A percentile compares a stretch with the other conserved stretches of the same genome.
Conservation (phyloP, 2,113 vertebrate genomes). For the Brachypodius melanocephalos region DNA sequence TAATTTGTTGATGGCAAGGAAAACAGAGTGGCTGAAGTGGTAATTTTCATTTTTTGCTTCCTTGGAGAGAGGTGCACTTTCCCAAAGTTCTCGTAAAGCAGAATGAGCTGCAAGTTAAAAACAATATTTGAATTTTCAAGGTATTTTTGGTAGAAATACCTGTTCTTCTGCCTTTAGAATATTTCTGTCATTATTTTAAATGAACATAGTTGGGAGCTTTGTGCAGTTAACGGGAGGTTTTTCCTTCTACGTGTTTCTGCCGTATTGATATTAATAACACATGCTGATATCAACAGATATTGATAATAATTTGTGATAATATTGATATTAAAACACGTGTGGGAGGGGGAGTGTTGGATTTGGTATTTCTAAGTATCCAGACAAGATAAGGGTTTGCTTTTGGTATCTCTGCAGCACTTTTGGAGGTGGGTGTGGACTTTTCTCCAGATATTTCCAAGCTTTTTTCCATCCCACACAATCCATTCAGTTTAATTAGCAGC, state of each 20-base stretch:
- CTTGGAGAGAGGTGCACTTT: not conserved
- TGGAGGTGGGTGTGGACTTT: not conserved
- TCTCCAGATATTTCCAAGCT: not conserved
- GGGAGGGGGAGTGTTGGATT: not conserved
- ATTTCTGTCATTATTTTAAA: not conserved
- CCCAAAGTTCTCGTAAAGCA: not conserved
- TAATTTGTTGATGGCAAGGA: not conserved
- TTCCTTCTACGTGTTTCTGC: not conserved
- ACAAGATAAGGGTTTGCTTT: not conserved
- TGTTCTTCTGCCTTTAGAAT: not conserved
- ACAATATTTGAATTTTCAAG: not conserved
- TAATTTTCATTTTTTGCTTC: not conserved
- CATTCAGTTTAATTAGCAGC: not conserved
- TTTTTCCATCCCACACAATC: rapidly evolving
- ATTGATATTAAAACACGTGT: not conserved
- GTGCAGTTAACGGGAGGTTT: not conserved
- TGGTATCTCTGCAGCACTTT: not conserved
- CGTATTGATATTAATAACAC: no score
- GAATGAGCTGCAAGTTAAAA: not conserved
- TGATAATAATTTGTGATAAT: not conserved
- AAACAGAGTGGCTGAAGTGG: not conserved
- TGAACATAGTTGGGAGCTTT: rapidly evolving
- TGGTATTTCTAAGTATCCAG: not conserved
- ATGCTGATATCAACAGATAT: not conserved
- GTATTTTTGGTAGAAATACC: not conserved